phyloP scores from a whole-genome alignment of 2,888 invertebrate species.

The Drosophila atripex region DNA sequence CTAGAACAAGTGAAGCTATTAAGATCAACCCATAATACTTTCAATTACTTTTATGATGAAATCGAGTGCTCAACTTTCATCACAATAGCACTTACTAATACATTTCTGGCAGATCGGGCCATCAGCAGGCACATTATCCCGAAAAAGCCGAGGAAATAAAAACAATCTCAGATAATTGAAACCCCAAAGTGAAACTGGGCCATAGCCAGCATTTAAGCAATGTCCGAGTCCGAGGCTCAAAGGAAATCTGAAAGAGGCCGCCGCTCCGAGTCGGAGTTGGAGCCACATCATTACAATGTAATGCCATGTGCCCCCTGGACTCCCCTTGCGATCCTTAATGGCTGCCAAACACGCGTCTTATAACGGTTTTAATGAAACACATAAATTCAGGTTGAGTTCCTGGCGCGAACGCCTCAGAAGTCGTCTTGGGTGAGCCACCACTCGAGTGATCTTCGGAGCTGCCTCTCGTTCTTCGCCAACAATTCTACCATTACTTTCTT shows the following conservation, averaged over 20 bases:
- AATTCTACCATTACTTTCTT: not conserved
- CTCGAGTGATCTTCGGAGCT: conserved; percentile 12
- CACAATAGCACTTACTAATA: not conserved
- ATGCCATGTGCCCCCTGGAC: conserved; percentile 17
- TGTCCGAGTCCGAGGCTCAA: conserved; percentile 45
- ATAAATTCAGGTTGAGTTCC: conserved; percentile 70
- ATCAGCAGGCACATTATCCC: too few relatives aligned
- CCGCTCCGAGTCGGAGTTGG: conserved; percentile 15
- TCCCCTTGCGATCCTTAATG: conserved; percentile 57
- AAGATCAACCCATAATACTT: too few relatives aligned
- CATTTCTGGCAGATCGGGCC: too few relatives aligned
- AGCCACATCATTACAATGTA: conserved; percentile 67
- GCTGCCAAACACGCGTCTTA: conserved; percentile 68
- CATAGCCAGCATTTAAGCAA: conserved; percentile 29
- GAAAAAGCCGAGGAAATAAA: not conserved
- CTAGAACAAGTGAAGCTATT: too few relatives aligned
- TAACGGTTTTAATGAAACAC: conserved; percentile 78
- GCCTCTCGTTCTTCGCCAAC: not conserved
- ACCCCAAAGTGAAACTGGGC: conserved; percentile 39
- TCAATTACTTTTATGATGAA: not conserved
- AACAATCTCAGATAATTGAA: conserved; percentile 41
- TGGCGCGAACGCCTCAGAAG: conserved; percentile 22
- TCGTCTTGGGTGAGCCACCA: conserved; percentile 64
- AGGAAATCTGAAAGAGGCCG: conserved; percentile 31
- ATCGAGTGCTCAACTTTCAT: conserved; percentile 10